These are phyloP conservation scores for Cyprinodon brontotheroides DNA, from an alignment of 2,113 vertebrate genomes.

Conservation along the genomic window DNA sequence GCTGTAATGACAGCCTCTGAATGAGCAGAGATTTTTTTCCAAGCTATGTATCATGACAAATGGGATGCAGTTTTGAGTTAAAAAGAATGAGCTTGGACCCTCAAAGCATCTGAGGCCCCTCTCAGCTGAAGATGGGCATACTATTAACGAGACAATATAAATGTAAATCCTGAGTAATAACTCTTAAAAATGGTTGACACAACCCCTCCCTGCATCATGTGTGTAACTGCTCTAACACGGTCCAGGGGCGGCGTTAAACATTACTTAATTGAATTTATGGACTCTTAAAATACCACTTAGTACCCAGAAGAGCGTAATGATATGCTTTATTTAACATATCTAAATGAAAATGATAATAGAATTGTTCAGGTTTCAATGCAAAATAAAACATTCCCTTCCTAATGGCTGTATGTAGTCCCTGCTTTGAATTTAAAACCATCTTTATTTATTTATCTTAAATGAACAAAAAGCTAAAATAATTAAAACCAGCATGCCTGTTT, in stretches of 20 bases:
- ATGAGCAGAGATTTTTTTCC: conserved; percentile 56
- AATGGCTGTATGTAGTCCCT: too few relatives aligned
- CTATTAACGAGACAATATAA: conserved; percentile 88
- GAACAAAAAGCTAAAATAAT: conserved; percentile 15
- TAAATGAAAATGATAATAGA: conserved; percentile 80
- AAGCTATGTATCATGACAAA: conserved; percentile 82
- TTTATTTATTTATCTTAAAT: conserved; percentile 9
- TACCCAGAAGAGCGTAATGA: conserved; percentile 77
- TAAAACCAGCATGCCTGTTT: neutral
- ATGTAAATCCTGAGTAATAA: conserved; percentile 84
- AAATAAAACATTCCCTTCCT: conserved; percentile 65
- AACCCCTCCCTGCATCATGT: conserved; percentile 53
- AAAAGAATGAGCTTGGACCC: conserved; percentile 79
- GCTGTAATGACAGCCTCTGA: conserved; percentile 74
- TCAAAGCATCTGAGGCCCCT: conserved; percentile 85
- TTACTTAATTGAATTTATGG: conserved; percentile 85
- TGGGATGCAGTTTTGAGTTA: conserved; percentile 80
- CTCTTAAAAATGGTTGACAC: conserved; percentile 79
- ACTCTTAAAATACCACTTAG: conserved; percentile 82
- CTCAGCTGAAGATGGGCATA: conserved; percentile 67
- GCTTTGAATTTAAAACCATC: conserved; percentile 44
- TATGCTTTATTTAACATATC: conserved; percentile 81
- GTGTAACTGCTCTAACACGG: conserved; percentile 63
- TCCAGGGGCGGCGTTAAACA: conserved; percentile 73
- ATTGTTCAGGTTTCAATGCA: conserved; percentile 74